Percentiles rank a stretch among this genome's conserved stretches.
Evolutionary conservation across 1,140 invertebrate genomes (phyloP).

Genomic region (Eufriesea mexicana): DNA sequence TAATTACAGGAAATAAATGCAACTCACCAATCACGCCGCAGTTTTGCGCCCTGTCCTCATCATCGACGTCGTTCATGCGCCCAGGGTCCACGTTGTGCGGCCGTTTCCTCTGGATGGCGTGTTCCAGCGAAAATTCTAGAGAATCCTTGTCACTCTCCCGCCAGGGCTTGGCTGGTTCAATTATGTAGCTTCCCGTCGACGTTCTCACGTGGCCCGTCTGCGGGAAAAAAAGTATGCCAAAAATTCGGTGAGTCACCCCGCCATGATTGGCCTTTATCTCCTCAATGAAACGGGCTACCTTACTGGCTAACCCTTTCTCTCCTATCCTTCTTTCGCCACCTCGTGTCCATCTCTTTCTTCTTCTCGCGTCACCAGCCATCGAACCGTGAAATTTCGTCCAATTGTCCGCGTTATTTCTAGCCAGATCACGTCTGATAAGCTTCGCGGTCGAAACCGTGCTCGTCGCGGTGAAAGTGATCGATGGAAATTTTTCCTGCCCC

Average conservation of each 20-base stretch:
- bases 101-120: conserved; percentile 72
- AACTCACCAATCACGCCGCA: conserved; percentile 78
- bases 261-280: conserved; percentile 44
- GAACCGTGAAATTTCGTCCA: conserved; percentile 31
- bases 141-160: conserved; percentile 72
- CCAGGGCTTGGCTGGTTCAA: conserved; percentile 84
- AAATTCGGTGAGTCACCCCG: conserved; percentile 41
- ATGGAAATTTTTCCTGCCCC: not conserved
- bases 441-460: not conserved
- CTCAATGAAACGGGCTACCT: conserved; percentile 37
- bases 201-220: conserved; percentile 86
- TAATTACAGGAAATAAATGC: too few relatives aligned
- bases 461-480: too few relatives aligned
- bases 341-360: too few relatives aligned
- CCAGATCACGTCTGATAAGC: not conserved
- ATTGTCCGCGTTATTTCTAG: conserved; percentile 11
- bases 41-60: conserved; percentile 60
- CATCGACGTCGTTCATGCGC: conserved; percentile 51
- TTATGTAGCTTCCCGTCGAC: conserved; percentile 84
- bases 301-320: conserved; percentile 10
- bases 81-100: conserved; percentile 42
- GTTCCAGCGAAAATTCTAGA: conserved; percentile 71
- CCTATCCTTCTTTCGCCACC: not conserved
- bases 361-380: not conserved
- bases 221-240: conserved; percentile 68